Percentiles rank a stretch among this genome's conserved stretches.
These are phyloP conservation scores for Cochlearius cochlearius DNA, from an alignment of 2,113 vertebrate genomes.

Conservation along the genomic window DNA sequence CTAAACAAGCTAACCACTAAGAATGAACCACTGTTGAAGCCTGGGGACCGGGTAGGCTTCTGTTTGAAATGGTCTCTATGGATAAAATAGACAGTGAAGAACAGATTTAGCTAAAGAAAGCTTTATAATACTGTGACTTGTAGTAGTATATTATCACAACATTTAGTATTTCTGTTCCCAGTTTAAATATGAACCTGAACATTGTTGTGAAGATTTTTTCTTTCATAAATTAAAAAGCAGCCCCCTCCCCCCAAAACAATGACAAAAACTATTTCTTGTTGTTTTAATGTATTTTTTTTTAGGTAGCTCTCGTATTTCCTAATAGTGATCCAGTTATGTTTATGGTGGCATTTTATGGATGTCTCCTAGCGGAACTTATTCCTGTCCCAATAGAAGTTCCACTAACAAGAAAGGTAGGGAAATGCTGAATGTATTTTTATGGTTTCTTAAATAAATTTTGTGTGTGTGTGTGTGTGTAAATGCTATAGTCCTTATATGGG, in stretches of 20 bases:
- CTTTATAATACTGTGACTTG: neutral
- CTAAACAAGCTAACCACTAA: slow-evolving; percentile 91
- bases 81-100: neutral
- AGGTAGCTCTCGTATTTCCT: slow-evolving; percentile 96
- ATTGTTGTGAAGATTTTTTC: neutral
- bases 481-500: neutral
- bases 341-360: slow-evolving; percentile 96
- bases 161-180: neutral
- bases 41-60: slow-evolving; percentile 89
- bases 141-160: neutral
- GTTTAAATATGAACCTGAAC: neutral
- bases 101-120: neutral
- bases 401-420: slow-evolving; percentile 89
- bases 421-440: neutral
- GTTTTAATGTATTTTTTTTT: neutral
- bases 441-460: neutral
- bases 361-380: slow-evolving; percentile 91
- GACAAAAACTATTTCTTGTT: neutral
- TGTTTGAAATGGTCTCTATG: neutral
- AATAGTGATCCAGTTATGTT: slow-evolving; percentile 97
- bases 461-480: neutral
- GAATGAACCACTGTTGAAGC: slow-evolving; percentile 88
- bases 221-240: neutral
- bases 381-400: slow-evolving; percentile 97
- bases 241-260: rapidly evolving